phyloP scores from a whole-genome alignment of 2,113 vertebrate genomes.

The Acrocephalus arundinaceus region DNA sequence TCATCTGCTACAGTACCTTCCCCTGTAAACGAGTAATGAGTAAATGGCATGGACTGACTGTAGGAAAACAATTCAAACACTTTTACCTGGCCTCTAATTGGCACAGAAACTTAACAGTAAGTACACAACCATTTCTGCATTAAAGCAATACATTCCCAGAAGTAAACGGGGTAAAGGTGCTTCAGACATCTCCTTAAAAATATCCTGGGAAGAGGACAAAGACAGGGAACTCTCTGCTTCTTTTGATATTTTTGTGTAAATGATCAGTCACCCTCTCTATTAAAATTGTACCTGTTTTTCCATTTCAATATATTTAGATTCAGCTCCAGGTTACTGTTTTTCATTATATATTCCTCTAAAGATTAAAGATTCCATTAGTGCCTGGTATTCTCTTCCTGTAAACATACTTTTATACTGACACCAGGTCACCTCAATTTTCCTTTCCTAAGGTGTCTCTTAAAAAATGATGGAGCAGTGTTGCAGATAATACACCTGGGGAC shows the following conservation, averaged over 20 bases:
- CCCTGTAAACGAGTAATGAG: neutral
- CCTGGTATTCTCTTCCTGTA: neutral
- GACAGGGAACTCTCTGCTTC: neutral
- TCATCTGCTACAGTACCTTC: neutral
- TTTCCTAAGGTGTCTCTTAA: neutral
- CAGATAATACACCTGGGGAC: neutral
- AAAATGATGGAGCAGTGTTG: neutral
- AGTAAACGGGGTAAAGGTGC: neutral
- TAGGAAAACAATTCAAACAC: neutral
- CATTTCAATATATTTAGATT: neutral
- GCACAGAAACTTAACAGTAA: neutral
- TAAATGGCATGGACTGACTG: neutral
- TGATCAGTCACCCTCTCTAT: neutral
- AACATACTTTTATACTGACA: neutral
- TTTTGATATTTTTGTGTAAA: conserved; percentile 1
- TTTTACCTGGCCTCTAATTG: conserved; percentile 21
- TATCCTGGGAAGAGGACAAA: neutral
- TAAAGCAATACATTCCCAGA: neutral
- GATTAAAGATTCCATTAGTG: neutral
- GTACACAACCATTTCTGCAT: neutral
- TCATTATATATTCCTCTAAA: neutral
- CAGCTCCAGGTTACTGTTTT: neutral
- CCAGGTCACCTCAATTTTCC: neutral
- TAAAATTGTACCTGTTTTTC: neutral
- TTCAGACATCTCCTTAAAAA: neutral